Base-by-base conservation (phyloP, 2,888 invertebrate genomes). In the Exephanes ischioxanthus region DNA sequence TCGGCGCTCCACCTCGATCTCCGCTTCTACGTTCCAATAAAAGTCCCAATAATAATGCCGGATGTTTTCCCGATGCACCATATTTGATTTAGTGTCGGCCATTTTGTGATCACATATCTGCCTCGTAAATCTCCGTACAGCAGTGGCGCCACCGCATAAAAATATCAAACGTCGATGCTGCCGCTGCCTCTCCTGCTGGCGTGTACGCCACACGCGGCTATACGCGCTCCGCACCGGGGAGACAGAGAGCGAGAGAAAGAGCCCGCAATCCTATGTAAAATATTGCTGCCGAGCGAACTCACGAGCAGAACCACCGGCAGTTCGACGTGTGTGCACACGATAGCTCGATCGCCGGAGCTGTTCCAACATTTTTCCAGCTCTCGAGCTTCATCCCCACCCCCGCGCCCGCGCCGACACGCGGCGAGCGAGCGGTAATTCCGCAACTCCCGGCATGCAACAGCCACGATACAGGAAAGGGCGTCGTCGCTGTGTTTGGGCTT, bases 31-130 rank as follows among this genome's bases (percentile, higher is more conserved):
- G 72, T 85, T 93, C 92, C 94, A 94, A 94, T 94, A 94, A 94
- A 94, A 94, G 94, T 94, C 94, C 94, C 93, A 94, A 94, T 94
- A 94, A 94, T 94, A 94, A 94, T 94, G 94, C 94, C 93, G 93
- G 93, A 93, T 93, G 93, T 94, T 94, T 94, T 94, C 94, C 78
- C 94, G 92, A 93, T 93, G 94, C 94, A 92, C 92, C 92, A 90
- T 90, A 93, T 93, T 94, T 94, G 94, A 94, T 94, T 94, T 94
- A 94, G 93, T 93, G 93, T 92, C 92, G 93, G 94, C 94, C 94
- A 94, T 94, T 94, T 94, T 94, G 94, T 92, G 94, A 94, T 94
- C 94, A 93, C 94, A 93, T 94, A 94, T 94, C 94, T 94, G 94
- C 93, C 93, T 94, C 94, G 94, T 94, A 94, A 94, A 94, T 94